Conservation (phyloP, 2,797 vertebrate genomes). For the Myotis myotis region DNA sequence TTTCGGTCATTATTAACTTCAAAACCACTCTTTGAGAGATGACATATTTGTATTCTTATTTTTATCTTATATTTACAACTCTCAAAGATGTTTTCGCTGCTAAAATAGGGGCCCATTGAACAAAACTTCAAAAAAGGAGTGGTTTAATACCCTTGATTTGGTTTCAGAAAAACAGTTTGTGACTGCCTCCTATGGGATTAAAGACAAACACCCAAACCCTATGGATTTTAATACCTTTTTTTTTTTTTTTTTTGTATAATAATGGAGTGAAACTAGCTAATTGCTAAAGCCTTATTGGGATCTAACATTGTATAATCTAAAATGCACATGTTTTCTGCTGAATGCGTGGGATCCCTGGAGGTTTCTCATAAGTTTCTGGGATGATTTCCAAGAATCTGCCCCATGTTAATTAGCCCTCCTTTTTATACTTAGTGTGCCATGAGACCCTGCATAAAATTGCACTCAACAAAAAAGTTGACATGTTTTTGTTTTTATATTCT, state of each 20-base stretch:
- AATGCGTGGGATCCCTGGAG: not conserved
- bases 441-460: not conserved
- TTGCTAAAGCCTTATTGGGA: not conserved
- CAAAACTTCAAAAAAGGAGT: not conserved
- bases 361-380: slow-evolving; percentile 43
- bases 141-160: not conserved
- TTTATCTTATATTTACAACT: not conserved
- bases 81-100: not conserved
- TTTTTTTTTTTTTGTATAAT: slow-evolving; percentile 16
- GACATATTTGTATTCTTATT: not conserved
- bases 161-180: not conserved
- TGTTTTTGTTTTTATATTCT: too few species aligned
- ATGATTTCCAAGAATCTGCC: slow-evolving; percentile 57
- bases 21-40: not conserved
- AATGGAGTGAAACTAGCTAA: not conserved
- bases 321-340: not conserved
- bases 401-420: not conserved
- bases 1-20: not conserved
- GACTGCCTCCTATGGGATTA: not conserved
- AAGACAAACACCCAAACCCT: not conserved
- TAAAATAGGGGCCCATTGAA: not conserved
- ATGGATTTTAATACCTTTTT: not conserved
- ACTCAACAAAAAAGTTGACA: not conserved
- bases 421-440: not conserved
- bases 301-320: not conserved